Evolutionary conservation across 2,797 vertebrate species (phyloP).

Genomic region (Sebastiscus tertius): DNA sequence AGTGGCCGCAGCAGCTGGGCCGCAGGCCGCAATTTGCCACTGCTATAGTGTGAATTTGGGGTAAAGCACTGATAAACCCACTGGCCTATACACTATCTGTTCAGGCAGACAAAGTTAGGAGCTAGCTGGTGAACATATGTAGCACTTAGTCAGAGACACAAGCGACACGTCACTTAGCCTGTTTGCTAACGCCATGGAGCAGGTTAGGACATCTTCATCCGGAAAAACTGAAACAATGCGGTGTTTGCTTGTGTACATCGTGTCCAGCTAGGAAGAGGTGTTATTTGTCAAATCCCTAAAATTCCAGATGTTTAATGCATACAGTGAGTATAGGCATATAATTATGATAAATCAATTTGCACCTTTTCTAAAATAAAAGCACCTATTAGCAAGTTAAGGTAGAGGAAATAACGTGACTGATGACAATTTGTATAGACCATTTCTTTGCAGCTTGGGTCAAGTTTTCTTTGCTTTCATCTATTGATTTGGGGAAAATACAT

Average conservation of each 20-base stretch:
- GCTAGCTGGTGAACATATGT: too few relatives aligned
- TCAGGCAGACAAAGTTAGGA: too few relatives aligned
- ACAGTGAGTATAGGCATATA: neutral
- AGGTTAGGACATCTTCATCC: too few relatives aligned
- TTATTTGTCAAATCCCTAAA: neutral
- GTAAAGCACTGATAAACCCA: rapidly evolving
- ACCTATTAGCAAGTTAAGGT: neutral
- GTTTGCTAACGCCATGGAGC: too few relatives aligned
- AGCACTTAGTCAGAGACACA: neutral
- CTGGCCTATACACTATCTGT: too few relatives aligned
- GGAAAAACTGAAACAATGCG: too few relatives aligned
- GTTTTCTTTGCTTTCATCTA: neutral
- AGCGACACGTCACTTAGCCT: too few relatives aligned
- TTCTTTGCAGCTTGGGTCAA: neutral
- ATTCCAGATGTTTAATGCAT: too few relatives aligned
- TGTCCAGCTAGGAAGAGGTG: too few relatives aligned
- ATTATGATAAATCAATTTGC: neutral
- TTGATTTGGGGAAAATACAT: neutral
- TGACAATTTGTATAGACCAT: neutral
- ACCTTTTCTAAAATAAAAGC: neutral
- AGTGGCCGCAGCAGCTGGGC: rapidly evolving
- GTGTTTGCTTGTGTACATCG: rapidly evolving
- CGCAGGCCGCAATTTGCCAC: too few relatives aligned
- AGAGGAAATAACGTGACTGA: neutral
- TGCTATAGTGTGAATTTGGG: too few relatives aligned